phyloP scores from a whole-genome alignment of 2,888 invertebrate species.

The Drosophila parthenogenetica region DNA sequence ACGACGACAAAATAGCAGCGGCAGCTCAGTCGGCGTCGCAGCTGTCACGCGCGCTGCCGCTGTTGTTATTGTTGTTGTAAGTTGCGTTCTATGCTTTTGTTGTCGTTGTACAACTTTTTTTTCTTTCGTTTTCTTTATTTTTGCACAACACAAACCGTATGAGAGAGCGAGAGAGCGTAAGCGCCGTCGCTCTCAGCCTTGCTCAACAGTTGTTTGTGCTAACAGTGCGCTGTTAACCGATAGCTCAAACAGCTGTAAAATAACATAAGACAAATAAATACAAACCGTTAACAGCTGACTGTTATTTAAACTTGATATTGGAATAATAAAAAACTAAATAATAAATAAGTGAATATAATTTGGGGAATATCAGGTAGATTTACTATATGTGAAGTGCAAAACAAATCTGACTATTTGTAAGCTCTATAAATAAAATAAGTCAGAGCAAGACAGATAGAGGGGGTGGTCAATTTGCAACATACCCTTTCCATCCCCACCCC shows the following conservation, averaged over 20 bases:
- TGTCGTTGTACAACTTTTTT: slow-evolving; percentile 47
- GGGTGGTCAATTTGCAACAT: not conserved
- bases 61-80: slow-evolving; percentile 53
- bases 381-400: not conserved
- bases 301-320: slow-evolving; percentile 3
- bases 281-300: slow-evolving; percentile 24
- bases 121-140: slow-evolving; percentile 31
- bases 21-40: slow-evolving; percentile 58
- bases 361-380: not conserved
- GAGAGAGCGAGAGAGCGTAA: slow-evolving; percentile 24
- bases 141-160: slow-evolving; percentile 41
- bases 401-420: not conserved
- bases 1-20: slow-evolving; percentile 32
- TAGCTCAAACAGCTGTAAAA: slow-evolving; percentile 28
- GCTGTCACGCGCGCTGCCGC: slow-evolving; percentile 59
- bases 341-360: not conserved
- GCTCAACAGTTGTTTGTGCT: slow-evolving; percentile 66
- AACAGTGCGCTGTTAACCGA: slow-evolving; percentile 56
- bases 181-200: slow-evolving; percentile 55
- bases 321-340: not conserved
- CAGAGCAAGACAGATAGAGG: not conserved
- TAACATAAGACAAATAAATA: slow-evolving; percentile 26
- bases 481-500: not conserved
- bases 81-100: slow-evolving; percentile 67
- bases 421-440: not conserved